Percentiles rank a stretch among this genome's conserved stretches.
Conservation (phyloP, 2,888 invertebrate genomes). For the Monochamus alternatus region DNA sequence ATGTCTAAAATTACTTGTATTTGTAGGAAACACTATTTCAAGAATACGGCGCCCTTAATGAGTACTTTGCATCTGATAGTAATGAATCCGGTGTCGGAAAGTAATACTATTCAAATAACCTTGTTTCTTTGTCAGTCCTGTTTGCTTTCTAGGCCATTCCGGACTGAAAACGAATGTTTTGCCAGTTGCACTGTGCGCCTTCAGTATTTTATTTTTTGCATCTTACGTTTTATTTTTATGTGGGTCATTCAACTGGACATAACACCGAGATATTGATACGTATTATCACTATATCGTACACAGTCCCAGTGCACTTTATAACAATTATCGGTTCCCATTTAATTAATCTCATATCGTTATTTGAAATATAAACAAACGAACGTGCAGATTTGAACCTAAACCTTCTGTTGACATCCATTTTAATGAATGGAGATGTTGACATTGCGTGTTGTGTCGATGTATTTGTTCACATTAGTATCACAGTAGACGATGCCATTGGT, state of each 20-base stretch:
- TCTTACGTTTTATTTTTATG: conserved; percentile 16
- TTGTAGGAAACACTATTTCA: no score
- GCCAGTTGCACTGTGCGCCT: conserved; percentile 7
- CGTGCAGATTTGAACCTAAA: background rate
- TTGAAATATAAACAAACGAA: background rate
- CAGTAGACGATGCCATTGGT: no score
- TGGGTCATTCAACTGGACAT: conserved; percentile 20
- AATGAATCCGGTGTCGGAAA: conserved; percentile 17
- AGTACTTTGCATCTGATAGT: no score
- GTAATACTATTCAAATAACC: conserved; percentile 30
- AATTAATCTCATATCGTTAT: background rate
- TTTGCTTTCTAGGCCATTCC: conserved; percentile 31
- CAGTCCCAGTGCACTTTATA: background rate
- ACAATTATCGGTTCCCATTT: background rate
- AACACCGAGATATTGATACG: background rate
- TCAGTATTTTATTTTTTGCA: conserved; percentile 1
- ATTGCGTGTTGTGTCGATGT: background rate
- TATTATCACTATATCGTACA: background rate
- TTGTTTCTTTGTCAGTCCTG: conserved; percentile 32
- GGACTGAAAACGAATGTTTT: conserved; percentile 28
- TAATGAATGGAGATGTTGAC: conserved; percentile 14
- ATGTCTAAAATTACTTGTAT: no score
- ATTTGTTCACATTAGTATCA: no score
- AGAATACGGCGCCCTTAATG: no score
- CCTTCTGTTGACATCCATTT: conserved; percentile 14